phyloP scores from a whole-genome alignment of 2,113 vertebrate species.

The Grantiella picta region DNA sequence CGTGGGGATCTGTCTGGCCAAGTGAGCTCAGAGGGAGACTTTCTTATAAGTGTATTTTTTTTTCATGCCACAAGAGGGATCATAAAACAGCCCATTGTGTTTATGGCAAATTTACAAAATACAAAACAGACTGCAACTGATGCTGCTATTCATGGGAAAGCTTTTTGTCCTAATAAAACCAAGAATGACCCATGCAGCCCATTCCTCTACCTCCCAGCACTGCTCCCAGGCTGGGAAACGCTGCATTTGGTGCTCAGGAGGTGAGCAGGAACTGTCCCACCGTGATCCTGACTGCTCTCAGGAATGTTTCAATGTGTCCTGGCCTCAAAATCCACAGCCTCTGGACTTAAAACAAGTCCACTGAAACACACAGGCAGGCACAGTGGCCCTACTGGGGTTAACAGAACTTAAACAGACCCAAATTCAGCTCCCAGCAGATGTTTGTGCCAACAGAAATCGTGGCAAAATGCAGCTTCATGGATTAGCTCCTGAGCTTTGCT shows the following conservation, averaged over 20 bases:
- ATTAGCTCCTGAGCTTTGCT: neutral
- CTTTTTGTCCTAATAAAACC: neutral
- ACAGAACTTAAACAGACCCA: neutral
- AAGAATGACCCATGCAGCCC: neutral
- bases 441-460: neutral
- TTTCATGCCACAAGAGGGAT: conserved; percentile 51
- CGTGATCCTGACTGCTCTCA: neutral
- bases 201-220: neutral
- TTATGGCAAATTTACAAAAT: conserved; percentile 33
- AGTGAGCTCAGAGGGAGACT: conserved; percentile 9
- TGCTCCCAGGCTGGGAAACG: rapidly evolving
- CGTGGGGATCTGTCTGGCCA: conserved; percentile 34
- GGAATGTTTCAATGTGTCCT: neutral
- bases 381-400: neutral
- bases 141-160: conserved; percentile 18
- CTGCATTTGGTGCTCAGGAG: neutral
- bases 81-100: conserved; percentile 54
- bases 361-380: neutral
- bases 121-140: neutral
- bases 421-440: neutral
- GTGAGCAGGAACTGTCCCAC: neutral
- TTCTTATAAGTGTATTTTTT: conserved; percentile 36
- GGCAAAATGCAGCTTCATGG: neutral
- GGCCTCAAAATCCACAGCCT: neutral
- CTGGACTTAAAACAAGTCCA: neutral